A percentile compares a stretch with the other conserved stretches of the same genome.
Conservation (phyloP, 2,797 vertebrate species). For the Bradypodion ventrale region DNA sequence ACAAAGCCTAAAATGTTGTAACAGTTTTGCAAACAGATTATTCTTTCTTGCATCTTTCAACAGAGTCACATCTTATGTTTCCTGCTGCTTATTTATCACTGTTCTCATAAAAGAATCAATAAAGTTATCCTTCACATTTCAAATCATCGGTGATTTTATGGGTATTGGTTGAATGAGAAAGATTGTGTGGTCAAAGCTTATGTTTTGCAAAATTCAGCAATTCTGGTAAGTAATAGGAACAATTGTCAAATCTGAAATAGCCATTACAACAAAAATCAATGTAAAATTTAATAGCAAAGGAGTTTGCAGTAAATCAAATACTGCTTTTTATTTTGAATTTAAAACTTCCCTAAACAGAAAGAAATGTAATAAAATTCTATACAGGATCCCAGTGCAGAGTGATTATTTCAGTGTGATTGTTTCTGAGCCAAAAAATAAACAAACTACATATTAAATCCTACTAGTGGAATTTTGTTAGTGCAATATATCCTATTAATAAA, state of each 20-base stretch:
- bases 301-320: background rate
- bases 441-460: background rate
- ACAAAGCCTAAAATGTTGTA: accelerated
- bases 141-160: conserved; percentile 27
- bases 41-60: background rate
- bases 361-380: background rate
- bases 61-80: conserved; percentile 21
- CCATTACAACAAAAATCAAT: conserved; percentile 31
- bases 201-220: conserved; percentile 31
- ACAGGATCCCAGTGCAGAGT: conserved; percentile 20
- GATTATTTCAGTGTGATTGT: background rate
- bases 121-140: conserved; percentile 14
- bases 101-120: conserved; percentile 34
- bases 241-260: conserved; percentile 13
- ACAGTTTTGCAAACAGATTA: background rate
- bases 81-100: background rate
- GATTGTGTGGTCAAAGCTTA: conserved; percentile 9
- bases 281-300: conserved; percentile 31
- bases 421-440: background rate
- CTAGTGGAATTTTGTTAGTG: background rate
- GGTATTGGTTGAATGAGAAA: conserved; percentile 36
- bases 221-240: conserved; percentile 20
- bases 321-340: background rate
- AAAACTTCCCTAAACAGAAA: conserved; percentile 23
- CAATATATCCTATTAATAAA: too few relatives aligned